Percentiles rank a stretch among this genome's conserved stretches.
Conservation (phyloP, 2,888 invertebrate species). For the Scaptomyza polygonia region DNA sequence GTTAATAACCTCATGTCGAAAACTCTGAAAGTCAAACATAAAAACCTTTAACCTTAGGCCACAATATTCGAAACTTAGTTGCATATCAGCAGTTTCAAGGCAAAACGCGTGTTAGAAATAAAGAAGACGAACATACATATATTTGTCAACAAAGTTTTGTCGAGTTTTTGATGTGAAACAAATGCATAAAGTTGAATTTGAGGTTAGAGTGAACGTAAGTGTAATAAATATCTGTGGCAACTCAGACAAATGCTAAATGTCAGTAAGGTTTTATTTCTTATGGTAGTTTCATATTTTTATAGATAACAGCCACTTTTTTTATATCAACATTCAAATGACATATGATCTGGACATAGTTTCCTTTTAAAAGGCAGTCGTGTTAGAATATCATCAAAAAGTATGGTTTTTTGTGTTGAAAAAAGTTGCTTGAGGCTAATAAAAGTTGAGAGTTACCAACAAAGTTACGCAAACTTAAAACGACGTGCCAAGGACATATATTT, state of each 20-base stretch:
- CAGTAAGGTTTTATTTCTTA: slow-evolving; percentile 19
- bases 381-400: background rate
- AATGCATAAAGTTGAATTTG: slow-evolving; percentile 43
- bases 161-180: slow-evolving; percentile 39
- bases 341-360: slow-evolving; percentile 2
- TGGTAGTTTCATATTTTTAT: slow-evolving; percentile 10
- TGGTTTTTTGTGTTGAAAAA: background rate
- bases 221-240: slow-evolving; percentile 43
- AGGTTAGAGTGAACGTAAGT: slow-evolving; percentile 28
- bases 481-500: slow-evolving; percentile 3
- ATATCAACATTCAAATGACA: background rate
- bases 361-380: background rate
- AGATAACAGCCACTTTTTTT: slow-evolving; percentile 12
- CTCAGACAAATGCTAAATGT: slow-evolving; percentile 36
- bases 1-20: background rate
- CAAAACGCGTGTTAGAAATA: slow-evolving; percentile 15
- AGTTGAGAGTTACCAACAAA: background rate
- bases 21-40: background rate
- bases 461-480: background rate
- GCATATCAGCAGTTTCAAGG: slow-evolving; percentile 18
- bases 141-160: slow-evolving; percentile 26
- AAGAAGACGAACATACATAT: slow-evolving; percentile 5
- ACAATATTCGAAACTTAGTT: slow-evolving; percentile 18
- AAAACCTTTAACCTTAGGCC: background rate
- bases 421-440: background rate